These are phyloP conservation scores for Suncus etruscus DNA, from an alignment of 2,113 vertebrate genomes.

Conservation along the genomic window DNA sequence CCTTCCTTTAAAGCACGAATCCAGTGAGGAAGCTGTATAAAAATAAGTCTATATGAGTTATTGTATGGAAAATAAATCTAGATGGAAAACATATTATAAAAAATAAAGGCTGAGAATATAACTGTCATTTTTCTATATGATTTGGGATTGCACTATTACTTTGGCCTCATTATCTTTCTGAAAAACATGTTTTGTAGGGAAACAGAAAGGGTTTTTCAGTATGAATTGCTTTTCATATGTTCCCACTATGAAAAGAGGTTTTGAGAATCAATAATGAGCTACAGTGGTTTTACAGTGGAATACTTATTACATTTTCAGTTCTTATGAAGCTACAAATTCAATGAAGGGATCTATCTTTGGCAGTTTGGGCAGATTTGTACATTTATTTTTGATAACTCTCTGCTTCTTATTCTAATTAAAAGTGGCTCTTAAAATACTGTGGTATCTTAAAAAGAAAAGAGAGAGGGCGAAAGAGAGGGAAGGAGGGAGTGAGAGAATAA, in stretches of 20 bases:
- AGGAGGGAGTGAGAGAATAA: too few relatives aligned
- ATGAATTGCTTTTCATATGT: constrained; percentile 58
- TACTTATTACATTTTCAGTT: constrained; percentile 48
- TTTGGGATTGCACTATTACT: background rate
- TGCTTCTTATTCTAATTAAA: background rate
- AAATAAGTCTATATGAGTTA: background rate
- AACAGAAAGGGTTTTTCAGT: constrained; percentile 57
- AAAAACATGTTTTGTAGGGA: constrained; percentile 43
- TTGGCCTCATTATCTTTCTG: constrained; percentile 48
- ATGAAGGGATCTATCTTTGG: constrained; percentile 1
- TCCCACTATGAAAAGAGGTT: constrained; percentile 66
- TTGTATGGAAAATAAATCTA: background rate
- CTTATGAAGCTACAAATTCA: constrained; percentile 1
- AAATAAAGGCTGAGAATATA: background rate
- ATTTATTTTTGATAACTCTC: constrained; percentile 15
- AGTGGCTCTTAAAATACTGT: background rate
- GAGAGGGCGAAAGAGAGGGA: too few relatives aligned
- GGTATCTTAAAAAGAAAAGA: too few relatives aligned
- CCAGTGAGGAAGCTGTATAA: background rate
- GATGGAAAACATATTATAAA: constrained; percentile 16
- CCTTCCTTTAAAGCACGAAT: background rate
- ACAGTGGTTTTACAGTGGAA: constrained; percentile 64
- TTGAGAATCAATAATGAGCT: constrained; percentile 54
- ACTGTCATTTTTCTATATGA: constrained; percentile 26
- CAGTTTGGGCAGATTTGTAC: background rate